These are phyloP conservation scores for Sinocyclocheilus grahami DNA, from an alignment of 2,113 vertebrate species.

Conservation along the genomic window DNA sequence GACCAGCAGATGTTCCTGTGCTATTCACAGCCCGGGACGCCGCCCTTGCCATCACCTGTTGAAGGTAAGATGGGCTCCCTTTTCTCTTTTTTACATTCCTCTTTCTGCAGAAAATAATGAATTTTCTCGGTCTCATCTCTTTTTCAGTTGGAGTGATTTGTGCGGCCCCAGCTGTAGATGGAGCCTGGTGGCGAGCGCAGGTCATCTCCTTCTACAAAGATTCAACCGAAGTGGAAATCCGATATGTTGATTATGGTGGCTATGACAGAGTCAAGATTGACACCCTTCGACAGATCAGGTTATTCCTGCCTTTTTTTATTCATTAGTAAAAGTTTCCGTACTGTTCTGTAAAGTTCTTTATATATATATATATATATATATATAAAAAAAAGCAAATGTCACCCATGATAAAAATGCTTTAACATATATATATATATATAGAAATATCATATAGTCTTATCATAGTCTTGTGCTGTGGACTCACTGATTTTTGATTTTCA, in stretches of 20 bases:
- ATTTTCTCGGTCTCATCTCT: background rate
- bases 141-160: slow-evolving; percentile 90
- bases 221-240: slow-evolving; percentile 87
- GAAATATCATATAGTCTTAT: background rate
- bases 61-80: slow-evolving; percentile 75
- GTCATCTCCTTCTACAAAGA: slow-evolving; percentile 92
- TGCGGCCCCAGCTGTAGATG: slow-evolving; percentile 87
- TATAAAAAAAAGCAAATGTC: too few relatives aligned
- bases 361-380: too few relatives aligned
- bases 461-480: background rate
- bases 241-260: slow-evolving; percentile 95
- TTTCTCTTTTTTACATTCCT: background rate
- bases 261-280: slow-evolving; percentile 92
- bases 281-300: slow-evolving; percentile 91
- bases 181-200: slow-evolving; percentile 95
- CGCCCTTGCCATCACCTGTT: slow-evolving; percentile 87
- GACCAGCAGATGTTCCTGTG: slow-evolving; percentile 97
- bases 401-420: too few relatives aligned
- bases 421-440: too few relatives aligned
- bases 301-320: background rate
- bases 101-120: background rate
- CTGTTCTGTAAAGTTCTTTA: background rate
- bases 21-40: slow-evolving; percentile 91
- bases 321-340: background rate
- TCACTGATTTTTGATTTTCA: slow-evolving; percentile 58